Evolutionary conservation across 2,113 vertebrate species (phyloP).

Genomic region (Zosterops japonicus): DNA sequence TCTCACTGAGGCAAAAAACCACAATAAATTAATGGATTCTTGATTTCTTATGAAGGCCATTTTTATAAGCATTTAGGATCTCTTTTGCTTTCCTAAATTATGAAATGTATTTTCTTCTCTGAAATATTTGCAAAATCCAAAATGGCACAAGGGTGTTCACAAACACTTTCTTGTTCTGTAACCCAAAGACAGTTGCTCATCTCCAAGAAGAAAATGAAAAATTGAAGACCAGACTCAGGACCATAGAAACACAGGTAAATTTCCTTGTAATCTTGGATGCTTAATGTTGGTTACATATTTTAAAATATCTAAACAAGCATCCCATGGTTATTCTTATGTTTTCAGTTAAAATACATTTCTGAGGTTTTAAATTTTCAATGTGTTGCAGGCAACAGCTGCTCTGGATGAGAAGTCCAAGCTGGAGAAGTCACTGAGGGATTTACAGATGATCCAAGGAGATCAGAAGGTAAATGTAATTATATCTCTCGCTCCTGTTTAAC

Average conservation of each 20-base stretch:
- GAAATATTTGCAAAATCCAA: background rate
- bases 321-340: background rate
- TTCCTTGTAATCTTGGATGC: background rate
- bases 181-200: constrained; percentile 84
- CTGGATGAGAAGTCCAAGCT: constrained; percentile 87
- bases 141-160: background rate
- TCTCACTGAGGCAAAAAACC: background rate
- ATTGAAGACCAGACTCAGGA: constrained; percentile 84
- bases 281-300: background rate
- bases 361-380: background rate
- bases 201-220: constrained; percentile 95
- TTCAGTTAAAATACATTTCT: background rate
- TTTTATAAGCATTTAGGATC: background rate
- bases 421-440: constrained; percentile 82
- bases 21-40: background rate
- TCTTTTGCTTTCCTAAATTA: background rate
- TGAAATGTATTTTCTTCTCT: background rate
- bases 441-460: constrained; percentile 82
- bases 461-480: constrained; percentile 76
- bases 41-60: background rate
- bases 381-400: constrained; percentile 82
- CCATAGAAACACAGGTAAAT: constrained; percentile 87
- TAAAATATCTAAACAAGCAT: background rate
- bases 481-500: fast-evolving
- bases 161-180: constrained; percentile 3